Evolutionary conservation across 2,113 vertebrate genomes (phyloP), one percentile per base, ranked within the genome.

Genomic region (Phrynocephalus versicolor): DNA sequence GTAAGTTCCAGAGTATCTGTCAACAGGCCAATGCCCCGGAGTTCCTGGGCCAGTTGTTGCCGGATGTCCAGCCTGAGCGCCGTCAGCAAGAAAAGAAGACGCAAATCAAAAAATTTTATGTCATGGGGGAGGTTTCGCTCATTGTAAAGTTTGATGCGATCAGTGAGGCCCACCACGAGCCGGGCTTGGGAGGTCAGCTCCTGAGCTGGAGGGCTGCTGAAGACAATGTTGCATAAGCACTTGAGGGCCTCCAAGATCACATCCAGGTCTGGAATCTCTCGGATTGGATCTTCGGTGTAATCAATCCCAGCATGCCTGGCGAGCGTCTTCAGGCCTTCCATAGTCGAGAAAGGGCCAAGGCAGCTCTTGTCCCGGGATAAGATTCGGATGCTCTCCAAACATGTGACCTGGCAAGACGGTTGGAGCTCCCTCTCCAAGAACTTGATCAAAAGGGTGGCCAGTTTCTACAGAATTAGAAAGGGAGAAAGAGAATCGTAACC

Each of bases 331-430:
- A 99, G 91, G 82, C 97, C 96, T 1, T 91, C 94, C 90, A 73
- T 91, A 87, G 93, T 96, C 92, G 95, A 85, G 89, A 98, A 98
- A 0, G 97, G 96, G 18, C 89, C 93, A 57, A 98, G 95, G 92
- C 97, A 97, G 89, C 91, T 62, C 58, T 97, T 97, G 96, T 99
- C 98, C 65, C 98, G 95, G 33, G 98, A 96, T 85, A 99, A 94
- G 95, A 99, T 98, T 71, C 98, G 97, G 85, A 98, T 94, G 27
- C 97, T 98, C 93, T 98, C 97, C 90, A 99, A 92, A 90, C 98
- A 98, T 7, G 96, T 96, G 82, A 97, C 95, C 83, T 97, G 97
- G 90, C 97, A 97, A 65, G 97, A 96, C 0, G 97, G 97, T 89
- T 98, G 97, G 90, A 98, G 89, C 55, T 97, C 97, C 51, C 94